Evolutionary conservation across 1,140 invertebrate genomes (phyloP).

Genomic region (Drosophila murphyi): DNA sequence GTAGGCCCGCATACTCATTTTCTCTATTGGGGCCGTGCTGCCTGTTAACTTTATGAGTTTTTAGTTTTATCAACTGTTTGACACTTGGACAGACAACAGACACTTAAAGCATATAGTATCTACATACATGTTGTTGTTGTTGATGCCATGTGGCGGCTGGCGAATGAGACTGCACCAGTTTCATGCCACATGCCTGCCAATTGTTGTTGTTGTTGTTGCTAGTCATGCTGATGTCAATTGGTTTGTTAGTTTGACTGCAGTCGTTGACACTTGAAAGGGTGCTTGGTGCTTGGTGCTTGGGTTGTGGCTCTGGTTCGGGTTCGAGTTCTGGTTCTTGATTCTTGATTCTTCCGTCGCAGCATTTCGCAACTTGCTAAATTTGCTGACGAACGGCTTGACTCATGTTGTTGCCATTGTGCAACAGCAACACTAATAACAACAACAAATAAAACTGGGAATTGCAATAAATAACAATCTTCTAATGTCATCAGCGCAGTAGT

Average conservation of each 20-base stretch:
- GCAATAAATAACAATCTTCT: slow-evolving; percentile 82
- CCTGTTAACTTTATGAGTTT: slow-evolving; percentile 48
- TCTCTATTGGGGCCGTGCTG: background rate
- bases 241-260: slow-evolving; percentile 69
- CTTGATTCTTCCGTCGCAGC: slow-evolving; percentile 16
- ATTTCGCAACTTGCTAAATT: slow-evolving; percentile 41
- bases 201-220: slow-evolving; percentile 32
- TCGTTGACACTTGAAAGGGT: slow-evolving; percentile 76
- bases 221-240: slow-evolving; percentile 64
- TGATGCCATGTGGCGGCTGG: slow-evolving; percentile 52
- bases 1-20: slow-evolving; percentile 1
- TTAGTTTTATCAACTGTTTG: slow-evolving; percentile 66
- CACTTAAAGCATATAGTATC: slow-evolving; percentile 58
- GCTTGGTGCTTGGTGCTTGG: slow-evolving; percentile 23
- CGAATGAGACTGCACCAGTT: slow-evolving; percentile 22
- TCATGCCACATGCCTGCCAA: slow-evolving; percentile 44
- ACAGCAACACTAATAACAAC: slow-evolving; percentile 11
- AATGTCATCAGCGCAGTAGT: slow-evolving; percentile 71
- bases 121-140: slow-evolving; percentile 40
- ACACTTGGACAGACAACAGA: slow-evolving; percentile 62
- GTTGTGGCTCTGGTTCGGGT: slow-evolving; percentile 22
- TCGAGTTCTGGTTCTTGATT: slow-evolving; percentile 30
- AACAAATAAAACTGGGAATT: slow-evolving; percentile 65
- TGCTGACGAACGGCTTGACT: slow-evolving; percentile 46
- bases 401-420: slow-evolving; percentile 29